Conservation (phyloP, 2,797 vertebrate genomes). For the Rhinoraja longicauda region DNA sequence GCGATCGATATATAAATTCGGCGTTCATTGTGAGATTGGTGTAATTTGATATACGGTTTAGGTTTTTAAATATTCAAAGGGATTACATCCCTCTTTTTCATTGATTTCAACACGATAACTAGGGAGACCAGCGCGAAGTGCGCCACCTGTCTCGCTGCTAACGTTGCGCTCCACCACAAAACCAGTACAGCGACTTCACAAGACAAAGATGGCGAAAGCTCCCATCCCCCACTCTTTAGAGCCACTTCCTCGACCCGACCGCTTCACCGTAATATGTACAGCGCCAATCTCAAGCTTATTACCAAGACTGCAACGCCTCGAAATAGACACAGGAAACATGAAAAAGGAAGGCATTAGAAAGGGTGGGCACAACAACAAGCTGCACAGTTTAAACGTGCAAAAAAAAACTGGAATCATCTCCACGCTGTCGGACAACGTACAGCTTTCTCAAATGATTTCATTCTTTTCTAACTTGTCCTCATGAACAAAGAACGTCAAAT, state of each 20-base stretch:
- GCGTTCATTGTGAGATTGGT: conserved; percentile 19
- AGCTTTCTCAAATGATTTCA: neutral
- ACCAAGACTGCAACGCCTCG: conserved; percentile 23
- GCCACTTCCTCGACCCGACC: conserved; percentile 39
- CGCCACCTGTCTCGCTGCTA: conserved; percentile 32
- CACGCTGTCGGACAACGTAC: neutral
- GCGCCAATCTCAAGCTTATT: conserved; percentile 36
- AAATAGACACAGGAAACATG: conserved; percentile 32
- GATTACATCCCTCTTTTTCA: conserved; percentile 23
- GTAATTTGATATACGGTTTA: neutral
- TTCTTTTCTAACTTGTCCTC: conserved; percentile 5
- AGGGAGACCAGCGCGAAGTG: conserved; percentile 17
- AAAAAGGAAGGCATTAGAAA: neutral
- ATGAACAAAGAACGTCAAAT: conserved; percentile 19
- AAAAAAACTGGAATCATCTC: neutral
- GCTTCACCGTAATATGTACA: conserved; percentile 13
- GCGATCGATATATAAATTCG: neutral
- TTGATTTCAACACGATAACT: neutral
- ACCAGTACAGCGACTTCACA: conserved; percentile 25
- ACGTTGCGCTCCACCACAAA: conserved; percentile 15
- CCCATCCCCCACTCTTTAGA: conserved; percentile 34
- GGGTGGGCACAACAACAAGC: neutral
- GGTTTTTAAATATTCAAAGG: conserved; percentile 27
- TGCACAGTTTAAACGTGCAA: neutral
- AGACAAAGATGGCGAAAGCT: conserved; percentile 40